Evolutionary conservation across 2,113 vertebrate species (phyloP).

Genomic region (Himantopus leucocephalus): DNA sequence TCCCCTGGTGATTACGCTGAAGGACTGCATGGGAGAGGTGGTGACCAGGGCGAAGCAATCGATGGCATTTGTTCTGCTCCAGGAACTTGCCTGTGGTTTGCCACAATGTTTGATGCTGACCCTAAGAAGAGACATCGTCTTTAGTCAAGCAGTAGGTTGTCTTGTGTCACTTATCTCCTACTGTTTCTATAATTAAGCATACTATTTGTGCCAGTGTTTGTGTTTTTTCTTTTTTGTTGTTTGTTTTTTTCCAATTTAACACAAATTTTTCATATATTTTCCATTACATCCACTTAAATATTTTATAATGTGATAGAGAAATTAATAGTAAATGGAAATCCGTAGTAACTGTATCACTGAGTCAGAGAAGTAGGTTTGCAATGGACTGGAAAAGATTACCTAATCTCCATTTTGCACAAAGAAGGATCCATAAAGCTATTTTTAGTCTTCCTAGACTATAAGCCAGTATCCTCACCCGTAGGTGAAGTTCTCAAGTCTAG

Average conservation of each 20-base stretch:
- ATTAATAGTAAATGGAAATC: not conserved
- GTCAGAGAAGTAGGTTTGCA: not conserved
- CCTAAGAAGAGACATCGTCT: slow-evolving; percentile 91
- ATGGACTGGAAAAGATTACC: not conserved
- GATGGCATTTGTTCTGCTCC: slow-evolving; percentile 93
- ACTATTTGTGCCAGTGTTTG: not conserved
- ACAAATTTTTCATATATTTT: not conserved
- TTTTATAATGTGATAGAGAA: not conserved
- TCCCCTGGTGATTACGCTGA: slow-evolving; percentile 84
- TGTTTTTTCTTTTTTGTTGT: not conserved
- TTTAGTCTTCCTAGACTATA: not conserved
- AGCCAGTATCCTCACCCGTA: not conserved
- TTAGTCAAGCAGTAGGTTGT: slow-evolving; percentile 93
- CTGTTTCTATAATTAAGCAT: not conserved
- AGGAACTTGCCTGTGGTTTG: slow-evolving; percentile 90
- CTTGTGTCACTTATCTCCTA: not conserved
- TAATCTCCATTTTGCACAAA: not conserved
- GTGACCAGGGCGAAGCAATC: slow-evolving; percentile 88
- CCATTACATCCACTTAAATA: not conserved
- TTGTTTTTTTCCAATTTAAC: not conserved
- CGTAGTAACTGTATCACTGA: not conserved
- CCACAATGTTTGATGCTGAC: slow-evolving; percentile 90
- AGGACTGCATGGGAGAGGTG: slow-evolving; percentile 91
- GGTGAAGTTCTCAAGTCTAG: not conserved
- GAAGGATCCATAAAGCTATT: not conserved